Evolutionary conservation across 2,888 invertebrate genomes (phyloP).

Genomic region (Auanema sp.): DNA sequence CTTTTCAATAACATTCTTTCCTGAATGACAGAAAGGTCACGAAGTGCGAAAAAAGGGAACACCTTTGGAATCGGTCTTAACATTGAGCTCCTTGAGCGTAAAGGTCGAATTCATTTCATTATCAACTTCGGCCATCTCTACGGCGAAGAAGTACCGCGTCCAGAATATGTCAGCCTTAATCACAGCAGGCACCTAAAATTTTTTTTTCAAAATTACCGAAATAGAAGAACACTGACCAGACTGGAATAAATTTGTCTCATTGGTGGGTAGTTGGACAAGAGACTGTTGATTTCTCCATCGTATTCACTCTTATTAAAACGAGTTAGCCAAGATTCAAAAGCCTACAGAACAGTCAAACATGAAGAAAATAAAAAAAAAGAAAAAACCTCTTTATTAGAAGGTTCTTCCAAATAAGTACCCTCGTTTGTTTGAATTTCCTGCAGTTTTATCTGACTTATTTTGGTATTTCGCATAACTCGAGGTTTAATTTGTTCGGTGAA

Average conservation of each 20-base stretch:
- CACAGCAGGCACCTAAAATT: slow-evolving; percentile 67
- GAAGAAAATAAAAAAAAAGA: background rate
- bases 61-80: slow-evolving; percentile 26
- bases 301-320: slow-evolving; percentile 51
- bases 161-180: slow-evolving; percentile 78
- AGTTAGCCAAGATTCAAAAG: slow-evolving; percentile 41
- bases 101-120: slow-evolving; percentile 43
- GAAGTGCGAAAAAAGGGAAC: background rate
- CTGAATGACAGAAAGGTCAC: slow-evolving; percentile 2
- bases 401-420: slow-evolving; percentile 41
- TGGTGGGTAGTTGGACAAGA: slow-evolving; percentile 72
- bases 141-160: slow-evolving; percentile 81
- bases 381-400: slow-evolving; percentile 30
- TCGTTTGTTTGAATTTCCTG: slow-evolving; percentile 48
- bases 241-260: slow-evolving; percentile 73
- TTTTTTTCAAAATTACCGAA: background rate
- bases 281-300: slow-evolving; percentile 69
- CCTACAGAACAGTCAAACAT: slow-evolving; percentile 18
- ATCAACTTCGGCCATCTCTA: slow-evolving; percentile 51
- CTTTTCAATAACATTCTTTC: background rate
- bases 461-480: slow-evolving; percentile 39
- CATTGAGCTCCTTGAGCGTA: slow-evolving; percentile 32
- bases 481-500: slow-evolving; percentile 52
- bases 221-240: slow-evolving; percentile 69
- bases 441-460: slow-evolving; percentile 27